Base-by-base conservation (phyloP, 2,113 vertebrate genomes). In the Oryctolagus cuniculus region DNA sequence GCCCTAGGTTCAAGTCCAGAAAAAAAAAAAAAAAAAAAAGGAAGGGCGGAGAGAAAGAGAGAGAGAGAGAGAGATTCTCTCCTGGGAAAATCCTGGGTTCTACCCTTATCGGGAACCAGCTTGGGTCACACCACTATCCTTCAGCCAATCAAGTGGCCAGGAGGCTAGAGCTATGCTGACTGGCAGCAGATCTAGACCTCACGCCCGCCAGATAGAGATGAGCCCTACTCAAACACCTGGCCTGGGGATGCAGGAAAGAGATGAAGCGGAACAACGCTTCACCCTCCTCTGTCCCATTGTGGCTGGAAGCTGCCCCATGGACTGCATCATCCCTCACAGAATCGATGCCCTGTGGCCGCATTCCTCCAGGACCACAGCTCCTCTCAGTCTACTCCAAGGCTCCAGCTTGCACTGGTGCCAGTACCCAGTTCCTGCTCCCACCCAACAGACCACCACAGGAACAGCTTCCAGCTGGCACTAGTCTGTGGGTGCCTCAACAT, bases 11-110 rank as follows among this genome's bases (percentile, higher is more conserved):
- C 73, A 49, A 73, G 34, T 21, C 55, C 44, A 58, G 9, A 36
- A 79, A 25, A 44, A 61, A 89, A 82, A 89, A 58, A 89, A 36
- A 79, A 25, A 44, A 61, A 89, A 82, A 89, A 58, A 89, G 55
- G 38, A 5, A 5, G 38, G 38, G 38, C 5, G 38, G 38, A n/a
- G n/a, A 38, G 38, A 38, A 5, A 38, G 44, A 6, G 44, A 44
- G 44, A 44, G 6, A 79, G 7, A 72, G 58, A 90, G 31, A 72
- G 38, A 90, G 31, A 72, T 38, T 44, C 9, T 73, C 31, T 89
- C 24, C 38, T n/a, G 15, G 38, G 36, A 27, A 85, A 92, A 29
- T 19, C 25, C 63, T 75, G 25, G 13, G 5, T 34, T 94, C 93
- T 34, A 77, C 21, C 89, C 74, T 87, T 58, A 94, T 70, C 89